Base-by-base conservation (phyloP, 2,797 vertebrate species). In the Danionella dracula region DNA sequence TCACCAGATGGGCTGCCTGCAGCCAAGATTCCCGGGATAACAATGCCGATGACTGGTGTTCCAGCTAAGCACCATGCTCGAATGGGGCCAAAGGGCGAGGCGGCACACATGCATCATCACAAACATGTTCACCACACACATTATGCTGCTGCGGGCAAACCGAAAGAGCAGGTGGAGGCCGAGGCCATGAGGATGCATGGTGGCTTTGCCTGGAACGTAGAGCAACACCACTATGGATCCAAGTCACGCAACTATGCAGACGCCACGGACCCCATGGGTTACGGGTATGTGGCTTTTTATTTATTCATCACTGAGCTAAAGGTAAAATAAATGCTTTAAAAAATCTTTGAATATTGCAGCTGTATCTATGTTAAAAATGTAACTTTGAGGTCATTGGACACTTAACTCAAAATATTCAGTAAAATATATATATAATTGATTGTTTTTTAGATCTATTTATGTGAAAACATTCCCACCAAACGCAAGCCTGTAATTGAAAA, bases 221-320 rank as follows among this genome's bases (percentile, higher is more conserved):
- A 97, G 69, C 78, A 81, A 42, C 85, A 92, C 64, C 83, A 90
- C 83, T 93, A 92, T 38, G 81, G 86, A 65, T 83, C 89, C 61
- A 97, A 95, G 84, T 83, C 90, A 15, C 92, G 93, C 19, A 90
- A 86, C 84, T 94, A 92, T 41, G 83, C 89, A 8, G 96, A 98
- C 37, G 38, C 89, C 11, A 20, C 75, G 57, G 96, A 98, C 48
- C 83, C 90, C 17, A 48, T 89, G 73, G 89, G 85, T 65, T 89
- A 93, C 63, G 83, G 91, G 93, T 97, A 80, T 60, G 85, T 64
- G 10, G 19, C 34, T 4, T 6, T n/a, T 27, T 27, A 27, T 27
- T 3, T 3, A 27, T 27, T 27, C 23, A 27, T 27, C 6, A n/a
- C 23, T 27, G 23, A 6, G 23, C 23, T n/a, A n/a, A n/a, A n/a